Evolutionary conservation across 2,797 vertebrate genomes (phyloP).

Genomic region (Gouania willdenowi): DNA sequence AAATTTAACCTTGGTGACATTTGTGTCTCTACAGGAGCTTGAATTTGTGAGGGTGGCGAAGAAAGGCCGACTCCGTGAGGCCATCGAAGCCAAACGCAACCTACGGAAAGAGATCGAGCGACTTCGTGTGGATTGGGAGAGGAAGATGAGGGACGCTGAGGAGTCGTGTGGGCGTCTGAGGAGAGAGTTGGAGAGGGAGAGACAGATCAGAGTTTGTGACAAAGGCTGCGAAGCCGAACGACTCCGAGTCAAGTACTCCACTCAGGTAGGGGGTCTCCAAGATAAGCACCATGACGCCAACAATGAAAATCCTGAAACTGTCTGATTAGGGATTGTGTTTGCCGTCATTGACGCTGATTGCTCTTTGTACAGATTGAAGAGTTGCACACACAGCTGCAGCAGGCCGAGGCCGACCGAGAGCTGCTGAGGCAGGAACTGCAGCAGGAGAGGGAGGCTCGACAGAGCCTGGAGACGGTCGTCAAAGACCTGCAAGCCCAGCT

Average conservation of each 20-base stretch:
- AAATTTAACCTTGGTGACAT: too few relatives aligned
- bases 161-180: slow-evolving; percentile 87
- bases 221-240: slow-evolving; percentile 89
- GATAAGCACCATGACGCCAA: too few relatives aligned
- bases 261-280: slow-evolving; percentile 78
- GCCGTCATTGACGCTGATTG: not conserved
- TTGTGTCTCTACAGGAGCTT: slow-evolving; percentile 78
- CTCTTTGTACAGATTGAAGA: slow-evolving; percentile 82
- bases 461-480: slow-evolving; percentile 89
- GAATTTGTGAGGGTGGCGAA: slow-evolving; percentile 94
- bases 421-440: slow-evolving; percentile 89
- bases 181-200: slow-evolving; percentile 87
- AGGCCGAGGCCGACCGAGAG: slow-evolving; percentile 87
- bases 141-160: slow-evolving; percentile 90
- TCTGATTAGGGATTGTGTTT: too few relatives aligned
- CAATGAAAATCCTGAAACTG: too few relatives aligned
- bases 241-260: slow-evolving; percentile 89
- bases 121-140: slow-evolving; percentile 87
- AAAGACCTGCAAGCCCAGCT: slow-evolving; percentile 92
- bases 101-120: slow-evolving; percentile 93
- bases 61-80: slow-evolving; percentile 93
- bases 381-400: slow-evolving; percentile 89
- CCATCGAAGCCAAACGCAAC: slow-evolving; percentile 92
- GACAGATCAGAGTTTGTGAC: slow-evolving; percentile 87
- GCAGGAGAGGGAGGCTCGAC: slow-evolving; percentile 87